Evolutionary conservation across 2,888 invertebrate species (phyloP).

Genomic region (Phragmatobia fuliginosa): DNA sequence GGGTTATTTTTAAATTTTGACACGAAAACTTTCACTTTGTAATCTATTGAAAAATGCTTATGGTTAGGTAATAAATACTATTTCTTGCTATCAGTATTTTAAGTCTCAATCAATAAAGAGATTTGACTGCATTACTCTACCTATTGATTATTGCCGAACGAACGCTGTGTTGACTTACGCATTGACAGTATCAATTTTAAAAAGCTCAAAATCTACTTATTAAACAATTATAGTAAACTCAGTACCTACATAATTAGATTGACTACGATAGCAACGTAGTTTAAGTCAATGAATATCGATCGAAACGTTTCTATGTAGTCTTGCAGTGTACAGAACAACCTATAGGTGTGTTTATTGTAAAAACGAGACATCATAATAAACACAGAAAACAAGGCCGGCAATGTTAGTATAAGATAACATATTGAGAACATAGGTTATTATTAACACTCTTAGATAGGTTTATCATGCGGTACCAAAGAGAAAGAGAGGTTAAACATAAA

Average conservation of each 20-base stretch:
- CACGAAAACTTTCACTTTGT: background rate
- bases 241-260: background rate
- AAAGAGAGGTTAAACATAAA: background rate
- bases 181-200: background rate
- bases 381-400: conserved; percentile 49
- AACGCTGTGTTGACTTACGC: background rate
- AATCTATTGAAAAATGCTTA: conserved; percentile 3
- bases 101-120: background rate
- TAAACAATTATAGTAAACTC: background rate
- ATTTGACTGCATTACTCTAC: background rate
- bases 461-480: conserved; percentile 9
- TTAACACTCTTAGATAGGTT: conserved; percentile 26
- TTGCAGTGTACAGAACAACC: conserved; percentile 29
- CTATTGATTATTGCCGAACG: background rate
- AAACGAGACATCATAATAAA: conserved; percentile 49
- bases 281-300: conserved; percentile 39
- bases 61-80: conserved; percentile 5
- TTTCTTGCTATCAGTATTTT: background rate
- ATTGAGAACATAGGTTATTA: conserved; percentile 37
- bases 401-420: conserved; percentile 36
- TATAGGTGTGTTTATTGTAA: conserved; percentile 46
- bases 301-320: conserved; percentile 35
- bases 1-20: conserved; percentile 5
- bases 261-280: conserved; percentile 9
- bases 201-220: background rate